These are phyloP conservation scores for Protomyctophum bolini DNA, from an alignment of 2,113 vertebrate species.

Conservation along the genomic window DNA sequence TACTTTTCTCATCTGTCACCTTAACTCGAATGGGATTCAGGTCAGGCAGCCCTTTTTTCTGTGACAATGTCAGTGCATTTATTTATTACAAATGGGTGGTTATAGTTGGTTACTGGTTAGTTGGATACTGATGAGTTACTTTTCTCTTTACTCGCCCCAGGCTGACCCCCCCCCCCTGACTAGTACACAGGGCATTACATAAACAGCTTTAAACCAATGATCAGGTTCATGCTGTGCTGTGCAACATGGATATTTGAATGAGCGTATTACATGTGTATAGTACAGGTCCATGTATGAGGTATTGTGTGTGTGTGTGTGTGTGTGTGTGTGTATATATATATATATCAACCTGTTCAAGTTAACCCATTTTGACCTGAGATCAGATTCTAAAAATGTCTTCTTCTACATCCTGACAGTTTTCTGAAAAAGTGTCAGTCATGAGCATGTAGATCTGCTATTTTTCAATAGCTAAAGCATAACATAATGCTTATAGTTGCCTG, in stretches of 20 bases:
- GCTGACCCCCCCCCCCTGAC: constrained; percentile 24
- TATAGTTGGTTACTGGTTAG: not conserved
- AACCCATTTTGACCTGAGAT: no score
- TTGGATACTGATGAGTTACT: constrained; percentile 25
- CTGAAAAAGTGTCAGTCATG: no score
- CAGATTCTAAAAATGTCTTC: no score
- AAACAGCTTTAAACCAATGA: constrained; percentile 62
- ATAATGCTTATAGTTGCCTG: no score
- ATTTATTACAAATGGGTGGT: not conserved
- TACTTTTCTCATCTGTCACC: not conserved
- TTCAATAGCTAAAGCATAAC: no score
- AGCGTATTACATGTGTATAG: not conserved
- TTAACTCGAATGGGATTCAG: no score
- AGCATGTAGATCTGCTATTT: no score
- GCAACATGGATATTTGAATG: constrained; percentile 33
- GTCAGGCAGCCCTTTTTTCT: not conserved
- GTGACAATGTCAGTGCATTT: constrained; percentile 25
- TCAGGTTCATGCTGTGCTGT: constrained; percentile 52
- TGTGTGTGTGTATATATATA: no score
- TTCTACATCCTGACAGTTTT: no score
- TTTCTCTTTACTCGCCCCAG: constrained; percentile 45
- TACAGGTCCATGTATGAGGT: not conserved
- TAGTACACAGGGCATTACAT: constrained; percentile 65
- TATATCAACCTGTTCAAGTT: no score
- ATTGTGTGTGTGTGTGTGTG: no score